Evolutionary conservation across 2,113 vertebrate genomes (phyloP).

Genomic region (Rostratula benghalensis): DNA sequence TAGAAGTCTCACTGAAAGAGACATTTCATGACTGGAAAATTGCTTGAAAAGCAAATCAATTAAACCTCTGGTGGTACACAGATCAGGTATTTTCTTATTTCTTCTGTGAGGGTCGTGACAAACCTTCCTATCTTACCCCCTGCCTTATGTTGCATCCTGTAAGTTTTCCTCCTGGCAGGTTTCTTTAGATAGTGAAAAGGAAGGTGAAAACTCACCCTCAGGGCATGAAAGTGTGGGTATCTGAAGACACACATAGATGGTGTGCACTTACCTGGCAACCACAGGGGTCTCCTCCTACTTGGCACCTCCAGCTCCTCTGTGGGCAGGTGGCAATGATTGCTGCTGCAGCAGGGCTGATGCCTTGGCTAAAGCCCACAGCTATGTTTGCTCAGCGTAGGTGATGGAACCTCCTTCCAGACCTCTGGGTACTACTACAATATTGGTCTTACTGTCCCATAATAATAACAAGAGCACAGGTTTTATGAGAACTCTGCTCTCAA

Average conservation of each 20-base stretch:
- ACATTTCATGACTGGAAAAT: not conserved
- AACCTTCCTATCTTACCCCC: not conserved
- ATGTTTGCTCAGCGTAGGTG: not conserved
- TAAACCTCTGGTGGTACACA: not conserved
- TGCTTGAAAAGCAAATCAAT: not conserved
- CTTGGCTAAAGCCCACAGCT: not conserved
- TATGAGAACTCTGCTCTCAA: not conserved
- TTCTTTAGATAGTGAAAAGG: not conserved
- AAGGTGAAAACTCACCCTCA: not conserved
- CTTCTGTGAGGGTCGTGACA: fast-evolving
- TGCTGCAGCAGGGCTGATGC: fast-evolving
- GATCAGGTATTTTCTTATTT: not conserved
- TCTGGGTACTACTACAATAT: not conserved
- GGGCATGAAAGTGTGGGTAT: not conserved
- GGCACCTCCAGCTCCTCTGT: not conserved
- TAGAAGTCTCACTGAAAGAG: not conserved
- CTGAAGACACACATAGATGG: not conserved
- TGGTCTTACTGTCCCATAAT: not conserved
- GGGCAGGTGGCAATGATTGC: not conserved
- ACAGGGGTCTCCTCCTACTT: fast-evolving
- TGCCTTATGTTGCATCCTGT: not conserved
- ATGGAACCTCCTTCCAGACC: not conserved
- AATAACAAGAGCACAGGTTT: not conserved
- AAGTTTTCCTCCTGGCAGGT: not conserved
- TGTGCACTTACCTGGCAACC: not conserved